Evolutionary conservation across 2,888 invertebrate species (phyloP).

Genomic region (Carterocephalus palaemon): DNA sequence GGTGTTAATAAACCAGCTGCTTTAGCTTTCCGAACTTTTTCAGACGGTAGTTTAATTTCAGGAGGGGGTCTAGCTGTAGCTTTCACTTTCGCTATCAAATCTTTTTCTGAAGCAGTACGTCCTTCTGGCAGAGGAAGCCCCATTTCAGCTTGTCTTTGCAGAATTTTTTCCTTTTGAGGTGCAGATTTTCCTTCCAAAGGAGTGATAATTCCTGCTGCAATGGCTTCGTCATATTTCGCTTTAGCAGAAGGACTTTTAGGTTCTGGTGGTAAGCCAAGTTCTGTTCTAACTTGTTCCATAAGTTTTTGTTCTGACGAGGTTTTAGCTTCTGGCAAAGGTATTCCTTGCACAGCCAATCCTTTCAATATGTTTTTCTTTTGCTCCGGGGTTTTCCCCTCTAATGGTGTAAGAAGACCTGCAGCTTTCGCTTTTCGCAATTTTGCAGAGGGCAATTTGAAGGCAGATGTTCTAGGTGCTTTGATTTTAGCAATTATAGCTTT

Average conservation of each 20-base stretch:
- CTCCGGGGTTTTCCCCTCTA: conserved; percentile 26
- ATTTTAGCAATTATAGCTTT: conserved; percentile 37
- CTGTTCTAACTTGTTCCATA: conserved; percentile 26
- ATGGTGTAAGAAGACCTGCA: conserved; percentile 33
- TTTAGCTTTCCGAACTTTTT: too few species aligned
- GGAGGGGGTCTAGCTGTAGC: too few species aligned
- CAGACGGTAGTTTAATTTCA: too few species aligned
- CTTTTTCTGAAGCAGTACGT: too few species aligned
- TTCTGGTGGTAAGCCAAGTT: conserved; percentile 30
- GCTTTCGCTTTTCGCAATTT: conserved; percentile 31
- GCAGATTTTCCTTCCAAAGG: too few species aligned
- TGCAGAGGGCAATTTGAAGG: conserved; percentile 24
- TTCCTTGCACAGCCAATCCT: conserved; percentile 25
- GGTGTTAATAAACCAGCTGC: too few species aligned
- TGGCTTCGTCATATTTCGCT: conserved; percentile 20
- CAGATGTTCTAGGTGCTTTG: conserved; percentile 20
- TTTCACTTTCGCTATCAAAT: too few species aligned
- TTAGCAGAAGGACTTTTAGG: conserved; percentile 27
- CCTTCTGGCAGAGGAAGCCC: too few species aligned
- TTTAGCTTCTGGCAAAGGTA: conserved; percentile 31
- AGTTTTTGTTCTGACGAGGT: conserved; percentile 29
- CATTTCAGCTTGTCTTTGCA: too few species aligned
- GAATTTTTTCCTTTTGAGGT: conserved; percentile 33
- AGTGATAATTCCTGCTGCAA: conserved; percentile 33
- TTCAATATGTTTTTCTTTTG: conserved; percentile 31